Conservation (phyloP, 2,113 vertebrate species). For the Apistogramma diplotaenia region DNA sequence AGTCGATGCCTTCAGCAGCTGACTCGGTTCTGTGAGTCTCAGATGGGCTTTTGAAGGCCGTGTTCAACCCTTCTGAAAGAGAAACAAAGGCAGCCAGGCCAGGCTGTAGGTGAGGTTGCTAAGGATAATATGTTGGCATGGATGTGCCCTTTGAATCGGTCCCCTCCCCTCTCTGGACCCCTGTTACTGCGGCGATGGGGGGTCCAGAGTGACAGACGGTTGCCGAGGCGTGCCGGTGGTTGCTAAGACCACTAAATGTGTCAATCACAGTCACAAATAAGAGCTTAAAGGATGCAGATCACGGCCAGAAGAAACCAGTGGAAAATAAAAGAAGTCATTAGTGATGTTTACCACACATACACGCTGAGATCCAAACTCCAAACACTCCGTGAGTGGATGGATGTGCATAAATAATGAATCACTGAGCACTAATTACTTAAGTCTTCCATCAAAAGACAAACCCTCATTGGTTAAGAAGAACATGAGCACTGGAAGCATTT, state of each 20-base stretch:
- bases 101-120: constrained; percentile 42
- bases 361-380: background rate
- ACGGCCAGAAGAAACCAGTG: background rate
- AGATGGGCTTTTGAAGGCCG: background rate
- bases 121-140: constrained; percentile 55
- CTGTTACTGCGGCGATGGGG: constrained; percentile 58
- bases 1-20: background rate
- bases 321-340: background rate
- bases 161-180: constrained; percentile 14
- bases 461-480: background rate
- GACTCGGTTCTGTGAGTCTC: background rate
- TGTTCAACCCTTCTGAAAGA: background rate
- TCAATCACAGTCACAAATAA: constrained; percentile 56
- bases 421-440: constrained; percentile 4
- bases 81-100: background rate
- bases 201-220: constrained; percentile 62
- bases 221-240: constrained; percentile 54
- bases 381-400: background rate
- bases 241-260: constrained; percentile 60
- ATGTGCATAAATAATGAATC: constrained; percentile 19
- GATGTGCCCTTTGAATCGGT: constrained; percentile 49
- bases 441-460: background rate
- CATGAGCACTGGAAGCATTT: background rate
- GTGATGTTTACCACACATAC: background rate
- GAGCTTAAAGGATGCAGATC: constrained; percentile 48